A percentile compares a stretch with the other conserved stretches of the same genome.
Conservation (phyloP, 2,888 invertebrate genomes). For the Conops quadrifasciatus region DNA sequence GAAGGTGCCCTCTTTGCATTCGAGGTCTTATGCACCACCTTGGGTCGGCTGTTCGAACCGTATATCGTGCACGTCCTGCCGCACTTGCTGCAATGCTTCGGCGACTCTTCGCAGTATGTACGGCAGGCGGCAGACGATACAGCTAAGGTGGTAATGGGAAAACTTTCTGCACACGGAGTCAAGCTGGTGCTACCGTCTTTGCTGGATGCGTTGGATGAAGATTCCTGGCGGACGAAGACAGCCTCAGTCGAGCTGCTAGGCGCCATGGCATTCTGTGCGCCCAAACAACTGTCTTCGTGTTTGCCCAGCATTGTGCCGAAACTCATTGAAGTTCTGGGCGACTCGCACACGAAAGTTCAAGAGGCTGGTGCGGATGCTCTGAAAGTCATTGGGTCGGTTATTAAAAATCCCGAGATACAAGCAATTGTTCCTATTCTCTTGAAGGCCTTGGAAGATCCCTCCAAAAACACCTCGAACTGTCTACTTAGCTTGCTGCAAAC, state of each 20-base stretch:
- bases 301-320: conserved; percentile 98
- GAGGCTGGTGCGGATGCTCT: conserved; percentile 96
- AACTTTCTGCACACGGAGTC: conserved; percentile 95
- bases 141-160: conserved; percentile 93
- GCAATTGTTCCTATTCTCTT: conserved; percentile 88
- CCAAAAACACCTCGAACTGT: conserved; percentile 91
- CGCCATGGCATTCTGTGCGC: conserved; percentile 99
- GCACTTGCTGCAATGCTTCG: conserved; percentile 92
- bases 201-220: conserved; percentile 92
- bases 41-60: conserved; percentile 97
- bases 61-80: conserved; percentile 98
- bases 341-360: conserved; percentile 97
- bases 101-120: conserved; percentile 94
- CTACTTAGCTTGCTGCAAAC: conserved; percentile 94
- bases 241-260: conserved; percentile 95
- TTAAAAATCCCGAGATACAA: conserved; percentile 98
- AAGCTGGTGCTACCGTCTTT: conserved; percentile 95
- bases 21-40: conserved; percentile 89
- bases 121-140: conserved; percentile 96
- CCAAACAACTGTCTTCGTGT: conserved; percentile 97
- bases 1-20: conserved; percentile 98
- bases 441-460: conserved; percentile 94
- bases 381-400: conserved; percentile 95
- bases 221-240: conserved; percentile 98
- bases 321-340: conserved; percentile 94